A percentile compares a stretch with the other conserved stretches of the same genome.
Evolutionary conservation across 2,797 vertebrate genomes (phyloP).

Genomic region (Loriculus beryllinus): DNA sequence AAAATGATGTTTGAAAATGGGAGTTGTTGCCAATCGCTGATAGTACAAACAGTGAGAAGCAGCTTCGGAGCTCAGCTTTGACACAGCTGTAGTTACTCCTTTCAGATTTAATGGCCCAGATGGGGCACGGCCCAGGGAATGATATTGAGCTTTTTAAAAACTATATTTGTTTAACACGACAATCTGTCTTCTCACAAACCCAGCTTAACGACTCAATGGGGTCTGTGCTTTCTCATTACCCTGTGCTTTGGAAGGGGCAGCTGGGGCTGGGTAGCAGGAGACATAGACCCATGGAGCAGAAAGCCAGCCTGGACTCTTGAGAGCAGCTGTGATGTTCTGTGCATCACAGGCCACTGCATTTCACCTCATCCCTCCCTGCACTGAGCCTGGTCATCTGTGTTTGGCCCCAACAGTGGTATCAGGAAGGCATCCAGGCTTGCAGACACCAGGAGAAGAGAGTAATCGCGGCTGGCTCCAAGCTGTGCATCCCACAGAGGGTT

Average conservation of each 20-base stretch:
- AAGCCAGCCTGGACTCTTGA: not conserved
- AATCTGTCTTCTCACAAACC: slow-evolving; percentile 16
- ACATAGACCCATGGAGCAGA: fast-evolving
- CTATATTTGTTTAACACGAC: slow-evolving; percentile 43
- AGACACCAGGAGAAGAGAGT: not conserved
- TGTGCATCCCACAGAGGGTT: not conserved
- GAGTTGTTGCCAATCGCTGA: not conserved
- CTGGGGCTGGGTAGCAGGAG: slow-evolving; percentile 22
- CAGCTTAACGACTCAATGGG: not conserved
- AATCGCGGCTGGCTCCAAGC: not conserved
- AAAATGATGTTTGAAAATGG: not conserved
- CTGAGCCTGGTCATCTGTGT: not conserved
- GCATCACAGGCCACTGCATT: not conserved
- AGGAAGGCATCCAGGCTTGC: not conserved
- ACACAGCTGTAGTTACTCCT: slow-evolving; percentile 18
- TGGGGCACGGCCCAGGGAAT: not conserved
- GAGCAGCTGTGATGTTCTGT: not conserved
- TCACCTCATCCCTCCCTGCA: not conserved
- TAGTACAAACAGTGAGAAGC: not conserved
- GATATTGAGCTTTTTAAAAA: not conserved
- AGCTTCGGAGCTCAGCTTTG: not conserved
- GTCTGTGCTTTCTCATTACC: slow-evolving; percentile 2
- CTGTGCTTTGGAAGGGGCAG: not conserved
- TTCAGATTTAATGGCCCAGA: slow-evolving; percentile 37
- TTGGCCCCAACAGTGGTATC: fast-evolving